phyloP scores from a whole-genome alignment of 2,888 invertebrate species.

The Dryocosmus kuriphilus region DNA sequence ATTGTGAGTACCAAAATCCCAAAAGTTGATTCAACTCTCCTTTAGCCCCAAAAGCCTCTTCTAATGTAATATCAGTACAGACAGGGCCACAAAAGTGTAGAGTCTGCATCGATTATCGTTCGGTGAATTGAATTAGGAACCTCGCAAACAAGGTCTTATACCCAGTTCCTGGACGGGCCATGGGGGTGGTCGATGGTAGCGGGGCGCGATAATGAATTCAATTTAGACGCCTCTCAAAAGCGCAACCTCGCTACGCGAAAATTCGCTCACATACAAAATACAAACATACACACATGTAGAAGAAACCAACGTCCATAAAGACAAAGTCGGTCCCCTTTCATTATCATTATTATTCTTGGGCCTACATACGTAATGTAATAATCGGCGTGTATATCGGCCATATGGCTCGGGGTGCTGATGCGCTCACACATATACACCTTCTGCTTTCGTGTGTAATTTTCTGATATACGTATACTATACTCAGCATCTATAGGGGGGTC shows the following conservation, averaged over 20 bases:
- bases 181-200: constrained; percentile 46
- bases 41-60: neutral
- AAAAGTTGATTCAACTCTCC: neutral
- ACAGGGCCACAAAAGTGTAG: neutral
- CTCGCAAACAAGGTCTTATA: constrained; percentile 49
- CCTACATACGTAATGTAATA: constrained; percentile 77
- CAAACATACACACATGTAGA: neutral
- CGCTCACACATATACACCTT: constrained; percentile 43
- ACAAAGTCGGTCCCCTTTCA: constrained; percentile 51
- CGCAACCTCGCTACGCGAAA: constrained; percentile 69
- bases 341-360: constrained; percentile 71
- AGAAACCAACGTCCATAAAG: constrained; percentile 45
- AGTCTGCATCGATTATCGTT: constrained; percentile 52
- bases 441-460: neutral
- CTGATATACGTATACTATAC: neutral
- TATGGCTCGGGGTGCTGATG: constrained; percentile 66
- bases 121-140: constrained; percentile 53
- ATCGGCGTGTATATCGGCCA: constrained; percentile 76
- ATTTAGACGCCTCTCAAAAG: constrained; percentile 74
- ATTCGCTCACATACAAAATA: constrained; percentile 8
- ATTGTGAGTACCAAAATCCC: neutral
- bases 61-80: neutral
- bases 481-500: constrained; percentile 37
- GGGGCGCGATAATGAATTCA: constrained; percentile 75
- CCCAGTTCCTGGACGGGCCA: constrained; percentile 42